These are phyloP conservation scores for Tragelaphus buxtoni DNA, from an alignment of 2,113 vertebrate species.

Conservation along the genomic window DNA sequence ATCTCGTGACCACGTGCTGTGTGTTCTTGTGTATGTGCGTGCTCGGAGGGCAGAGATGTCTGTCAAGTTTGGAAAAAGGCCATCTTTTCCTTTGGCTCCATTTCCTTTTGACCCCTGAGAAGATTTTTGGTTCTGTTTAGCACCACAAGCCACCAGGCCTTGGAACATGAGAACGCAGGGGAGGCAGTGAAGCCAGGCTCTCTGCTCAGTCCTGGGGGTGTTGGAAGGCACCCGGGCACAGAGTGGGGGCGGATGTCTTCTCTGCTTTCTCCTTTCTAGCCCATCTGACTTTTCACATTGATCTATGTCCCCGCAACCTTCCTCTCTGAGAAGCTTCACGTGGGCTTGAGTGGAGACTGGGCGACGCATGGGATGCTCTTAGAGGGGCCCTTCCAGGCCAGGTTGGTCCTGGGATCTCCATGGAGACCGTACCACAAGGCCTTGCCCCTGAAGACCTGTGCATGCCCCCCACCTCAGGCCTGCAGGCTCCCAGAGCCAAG, in stretches of 20 bases:
- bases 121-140: neutral
- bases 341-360: neutral
- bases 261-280: neutral
- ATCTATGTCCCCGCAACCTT: neutral
- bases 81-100: neutral
- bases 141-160: neutral
- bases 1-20: neutral
- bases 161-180: neutral
- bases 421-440: neutral
- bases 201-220: neutral
- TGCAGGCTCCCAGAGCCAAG: neutral
- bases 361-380: neutral
- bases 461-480: neutral
- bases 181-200: neutral
- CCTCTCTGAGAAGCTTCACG: neutral
- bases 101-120: constrained; percentile 24
- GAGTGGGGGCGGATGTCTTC: neutral
- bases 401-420: neutral
- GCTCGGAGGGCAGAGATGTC: neutral
- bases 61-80: constrained; percentile 4
- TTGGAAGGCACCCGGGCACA: neutral
- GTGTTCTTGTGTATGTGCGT: neutral
- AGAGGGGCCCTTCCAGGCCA: neutral
- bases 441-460: neutral
- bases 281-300: neutral